A percentile compares a stretch with the other conserved stretches of the same genome.
Evolutionary conservation across 2,797 vertebrate species (phyloP).

Genomic region (Vespertilio murinus): DNA sequence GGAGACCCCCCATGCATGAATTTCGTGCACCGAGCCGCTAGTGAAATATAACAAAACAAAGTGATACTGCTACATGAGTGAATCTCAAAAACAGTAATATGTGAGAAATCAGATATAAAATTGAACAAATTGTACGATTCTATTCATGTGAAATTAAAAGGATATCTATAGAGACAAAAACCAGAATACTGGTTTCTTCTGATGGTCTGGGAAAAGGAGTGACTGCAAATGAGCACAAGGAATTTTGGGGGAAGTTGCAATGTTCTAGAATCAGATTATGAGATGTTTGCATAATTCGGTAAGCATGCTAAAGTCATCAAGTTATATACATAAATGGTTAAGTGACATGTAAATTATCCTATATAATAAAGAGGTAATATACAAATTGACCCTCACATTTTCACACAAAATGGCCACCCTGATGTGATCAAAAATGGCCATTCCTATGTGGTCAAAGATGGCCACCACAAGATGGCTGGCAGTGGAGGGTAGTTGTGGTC

Average conservation of each 20-base stretch:
- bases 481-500: no score
- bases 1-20: no score
- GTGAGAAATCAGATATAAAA: not conserved
- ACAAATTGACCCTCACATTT: no score
- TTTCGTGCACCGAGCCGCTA: no score
- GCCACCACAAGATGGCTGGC: no score
- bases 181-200: not conserved
- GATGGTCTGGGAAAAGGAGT: not conserved
- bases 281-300: not conserved
- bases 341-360: not conserved
- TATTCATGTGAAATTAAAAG: not conserved
- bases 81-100: not conserved
- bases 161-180: not conserved
- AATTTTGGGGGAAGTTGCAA: not conserved
- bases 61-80: not conserved
- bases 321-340: not conserved
- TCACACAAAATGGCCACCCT: no score
- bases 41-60: not conserved
- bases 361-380: no score
- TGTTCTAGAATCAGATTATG: not conserved
- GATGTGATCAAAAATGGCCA: no score
- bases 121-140: not conserved
- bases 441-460: no score
- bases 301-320: not conserved
- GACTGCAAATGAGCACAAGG: not conserved